Evolutionary conservation across 1,140 invertebrate genomes (phyloP), one percentile per base, ranked within the genome.

Genomic region (Heterodera schachtii): DNA sequence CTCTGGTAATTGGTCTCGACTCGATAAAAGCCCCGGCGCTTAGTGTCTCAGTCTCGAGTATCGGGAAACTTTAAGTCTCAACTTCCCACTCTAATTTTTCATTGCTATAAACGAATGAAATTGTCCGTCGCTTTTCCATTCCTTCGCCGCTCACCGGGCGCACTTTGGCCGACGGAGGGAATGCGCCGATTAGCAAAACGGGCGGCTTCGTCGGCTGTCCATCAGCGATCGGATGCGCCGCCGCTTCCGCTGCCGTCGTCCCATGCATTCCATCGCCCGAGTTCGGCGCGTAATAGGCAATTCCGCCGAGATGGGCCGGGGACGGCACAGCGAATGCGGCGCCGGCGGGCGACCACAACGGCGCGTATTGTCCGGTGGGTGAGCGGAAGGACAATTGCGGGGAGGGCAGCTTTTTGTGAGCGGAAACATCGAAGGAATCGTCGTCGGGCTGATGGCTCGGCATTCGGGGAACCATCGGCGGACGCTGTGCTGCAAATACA

Each of bases 111-210:
- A 31, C 0, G 31, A 1, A 1, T 31, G 31, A n/a, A 43, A 69
- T 21, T 69, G 16, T n/a, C n/a, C 7, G 7, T 69, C 41, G 67
- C 19, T 7, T 2, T 31, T 31, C 31, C 31, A 31, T 31, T 31
- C 31, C 31, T 31, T 31, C 41, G 67, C 67, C 67, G 41, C 67
- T 70, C 8, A 70, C 41, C 64, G 76, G 76, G 43, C 77, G 44
- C 19, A 78, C 77, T 49, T 52, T 78, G 46, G 77, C 77, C 21
- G 77, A 78, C 11, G 81, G 79, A 7, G 81, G 81, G 41, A 82
- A 82, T 44, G 78, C 78, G 3, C 81, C 81, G 75, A 82, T 78
- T 3, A 82, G 67, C 43, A 82, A 67, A 31, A 82, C 81, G 7
- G 81, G 81, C n/a, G 81, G 80, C 47, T 52, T 81, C 73, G n/a